phyloP scores from a whole-genome alignment of 2,113 vertebrate genomes.

The Brevimyrus niger region DNA sequence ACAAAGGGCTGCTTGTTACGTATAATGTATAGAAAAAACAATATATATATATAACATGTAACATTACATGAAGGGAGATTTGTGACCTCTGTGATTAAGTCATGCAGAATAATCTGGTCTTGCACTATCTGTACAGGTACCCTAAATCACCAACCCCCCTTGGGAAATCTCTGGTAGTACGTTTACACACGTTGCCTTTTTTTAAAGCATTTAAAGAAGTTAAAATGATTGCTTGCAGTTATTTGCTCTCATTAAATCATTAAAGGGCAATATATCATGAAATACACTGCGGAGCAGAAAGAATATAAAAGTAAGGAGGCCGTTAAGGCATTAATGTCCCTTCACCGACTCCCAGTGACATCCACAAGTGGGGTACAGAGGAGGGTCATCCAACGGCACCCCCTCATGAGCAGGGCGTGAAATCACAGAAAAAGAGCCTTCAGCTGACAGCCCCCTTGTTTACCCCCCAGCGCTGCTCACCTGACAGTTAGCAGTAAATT shows the following conservation, averaged over 20 bases:
- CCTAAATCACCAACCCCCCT: neutral
- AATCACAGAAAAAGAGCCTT: conserved; percentile 57
- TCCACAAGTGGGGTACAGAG: neutral
- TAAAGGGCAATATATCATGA: conserved; percentile 4
- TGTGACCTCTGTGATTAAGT: neutral
- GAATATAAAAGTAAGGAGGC: neutral
- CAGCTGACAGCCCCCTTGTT: conserved; percentile 55
- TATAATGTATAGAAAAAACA: neutral
- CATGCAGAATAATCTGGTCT: neutral
- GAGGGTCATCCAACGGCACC: neutral
- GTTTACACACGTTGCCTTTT: neutral
- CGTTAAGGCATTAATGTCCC: neutral
- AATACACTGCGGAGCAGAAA: neutral
- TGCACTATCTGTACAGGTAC: neutral
- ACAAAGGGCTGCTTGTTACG: neutral
- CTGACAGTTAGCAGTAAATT: conserved; percentile 62
- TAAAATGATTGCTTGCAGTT: conserved; percentile 3
- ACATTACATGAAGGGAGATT: neutral
- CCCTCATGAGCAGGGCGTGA: conserved; percentile 63
- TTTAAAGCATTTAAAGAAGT: conserved; percentile 1
- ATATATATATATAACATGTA: neutral
- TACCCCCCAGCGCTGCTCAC: conserved; percentile 54
- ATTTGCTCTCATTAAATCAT: conserved; percentile 5
- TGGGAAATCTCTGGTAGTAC: neutral
- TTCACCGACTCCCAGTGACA: neutral